phyloP scores from a whole-genome alignment of 2,113 vertebrate genomes.

The Gnathonemus longibarbis region DNA sequence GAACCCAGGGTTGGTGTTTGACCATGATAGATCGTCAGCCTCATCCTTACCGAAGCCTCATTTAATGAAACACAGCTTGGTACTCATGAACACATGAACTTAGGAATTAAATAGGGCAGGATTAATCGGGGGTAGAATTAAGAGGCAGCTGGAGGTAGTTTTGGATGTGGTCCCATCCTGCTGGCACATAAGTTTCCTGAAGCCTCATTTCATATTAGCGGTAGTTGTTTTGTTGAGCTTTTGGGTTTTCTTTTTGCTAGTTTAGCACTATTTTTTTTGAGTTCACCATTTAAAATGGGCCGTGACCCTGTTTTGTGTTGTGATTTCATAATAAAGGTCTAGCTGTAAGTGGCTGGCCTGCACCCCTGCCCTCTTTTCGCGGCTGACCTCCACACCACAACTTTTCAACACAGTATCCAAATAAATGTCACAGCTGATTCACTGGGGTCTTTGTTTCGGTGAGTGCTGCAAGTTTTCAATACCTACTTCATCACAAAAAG shows the following conservation, averaged over 20 bases:
- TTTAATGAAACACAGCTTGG: not conserved
- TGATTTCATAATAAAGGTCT: slow-evolving; percentile 4
- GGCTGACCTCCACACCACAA: not conserved
- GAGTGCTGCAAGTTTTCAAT: not conserved
- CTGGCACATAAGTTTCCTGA: not conserved
- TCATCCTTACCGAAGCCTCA: not conserved
- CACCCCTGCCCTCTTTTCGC: not conserved
- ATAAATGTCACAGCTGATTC: not conserved
- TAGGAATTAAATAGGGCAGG: not conserved
- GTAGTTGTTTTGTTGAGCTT: not conserved
- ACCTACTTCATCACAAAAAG: not conserved
- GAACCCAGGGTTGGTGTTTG: not conserved
- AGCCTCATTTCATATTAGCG: not conserved
- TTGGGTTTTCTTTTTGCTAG: not conserved
- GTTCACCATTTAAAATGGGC: not conserved
- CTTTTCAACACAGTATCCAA: not conserved
- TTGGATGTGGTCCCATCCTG: not conserved
- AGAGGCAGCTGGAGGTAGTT: not conserved
- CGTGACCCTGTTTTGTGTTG: not conserved
- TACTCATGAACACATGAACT: not conserved
- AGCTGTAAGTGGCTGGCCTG: not conserved
- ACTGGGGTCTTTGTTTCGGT: not conserved
- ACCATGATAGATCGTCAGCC: not conserved
- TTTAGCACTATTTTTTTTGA: not conserved
- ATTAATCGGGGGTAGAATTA: not conserved